Conservation (phyloP, 2,888 invertebrate genomes). For the Bembecia ichneumoniformis region DNA sequence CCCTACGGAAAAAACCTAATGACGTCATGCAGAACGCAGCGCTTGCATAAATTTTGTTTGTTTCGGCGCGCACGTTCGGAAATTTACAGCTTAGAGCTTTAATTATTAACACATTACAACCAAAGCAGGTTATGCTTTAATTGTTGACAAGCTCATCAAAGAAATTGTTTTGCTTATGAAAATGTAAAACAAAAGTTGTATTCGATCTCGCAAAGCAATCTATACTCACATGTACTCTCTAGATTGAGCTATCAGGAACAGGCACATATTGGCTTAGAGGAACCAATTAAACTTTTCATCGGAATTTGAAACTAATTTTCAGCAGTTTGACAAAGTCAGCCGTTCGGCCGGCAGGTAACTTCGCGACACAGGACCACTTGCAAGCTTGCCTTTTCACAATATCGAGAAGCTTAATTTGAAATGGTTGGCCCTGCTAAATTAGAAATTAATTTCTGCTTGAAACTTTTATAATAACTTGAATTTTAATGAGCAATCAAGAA, state of each 20-base stretch:
- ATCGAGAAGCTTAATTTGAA: slow-evolving; percentile 45
- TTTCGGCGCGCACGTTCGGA: no score
- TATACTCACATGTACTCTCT: slow-evolving; percentile 30
- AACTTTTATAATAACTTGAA: neutral
- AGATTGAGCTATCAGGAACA: slow-evolving; percentile 39
- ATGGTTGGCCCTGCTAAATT: slow-evolving; percentile 4
- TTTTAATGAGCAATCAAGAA: neutral
- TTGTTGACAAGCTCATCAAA: no score
- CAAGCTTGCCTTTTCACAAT: slow-evolving; percentile 22
- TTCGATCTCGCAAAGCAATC: neutral
- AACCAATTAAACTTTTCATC: slow-evolving; percentile 70
- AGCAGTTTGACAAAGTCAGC: slow-evolving; percentile 65
- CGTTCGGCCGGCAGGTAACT: slow-evolving; percentile 48
- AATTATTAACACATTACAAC: no score
- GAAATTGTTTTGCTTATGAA: no score
- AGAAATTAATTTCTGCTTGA: neutral
- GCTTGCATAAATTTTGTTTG: no score
- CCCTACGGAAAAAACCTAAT: no score
- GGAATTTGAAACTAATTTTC: slow-evolving; percentile 65
- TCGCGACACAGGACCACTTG: slow-evolving; percentile 20
- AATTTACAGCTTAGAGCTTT: no score
- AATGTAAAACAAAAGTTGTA: neutral
- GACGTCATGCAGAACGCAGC: no score
- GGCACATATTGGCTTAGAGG: slow-evolving; percentile 56
- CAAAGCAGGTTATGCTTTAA: no score